Evolutionary conservation across 1,140 invertebrate genomes (phyloP), one percentile per base, ranked within the genome.

Genomic region (Phymorhynchus buccinoides): DNA sequence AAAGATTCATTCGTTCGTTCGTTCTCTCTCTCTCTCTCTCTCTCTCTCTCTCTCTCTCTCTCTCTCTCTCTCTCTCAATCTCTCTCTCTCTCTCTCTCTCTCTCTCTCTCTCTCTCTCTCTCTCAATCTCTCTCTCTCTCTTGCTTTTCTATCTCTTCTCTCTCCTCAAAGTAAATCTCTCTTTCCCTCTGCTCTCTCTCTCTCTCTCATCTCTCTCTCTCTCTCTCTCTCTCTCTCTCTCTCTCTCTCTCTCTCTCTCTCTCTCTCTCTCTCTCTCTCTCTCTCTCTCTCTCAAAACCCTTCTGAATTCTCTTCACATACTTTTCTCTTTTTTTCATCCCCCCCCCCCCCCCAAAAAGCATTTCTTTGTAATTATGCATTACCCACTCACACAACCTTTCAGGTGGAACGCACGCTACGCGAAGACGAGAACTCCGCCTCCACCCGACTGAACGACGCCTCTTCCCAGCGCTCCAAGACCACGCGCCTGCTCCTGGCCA

Each of bases 401-500:
- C 81, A 83, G 80, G 66, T 83, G 81, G 81, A 83, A 27, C 66
- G 81, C 4, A 83, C 66, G 18, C 41, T 83, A 37, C 81, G 81
- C 32, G 83, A 83, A 52, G 80, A 87, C 79, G 85, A 84, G 79
- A 86, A 86, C 37, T 88, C 87, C 18, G 78, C 80, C 22, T 86
- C 86, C 35, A 89, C 85, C 27, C 80, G 84, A 37, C 73, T 86
- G 14, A 87, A 87, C 37, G 82, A 80, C 44, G 82, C 32, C 12
- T 30, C 78, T 1, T 77, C 78, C 7, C 86, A 88, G 37, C 87
- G 88, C 41, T 87, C 90, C 73, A 91, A 90, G 68, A 92, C 91
- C 3, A 92, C 92, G 3, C 88, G 88, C 32, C 92, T 93, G 90
- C 86, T 93, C 14, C 83, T 92, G 14, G 84, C 88, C 27, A 90